Evolutionary conservation across 2,888 invertebrate species (phyloP).

Genomic region (Lissocephala sabroskyi): DNA sequence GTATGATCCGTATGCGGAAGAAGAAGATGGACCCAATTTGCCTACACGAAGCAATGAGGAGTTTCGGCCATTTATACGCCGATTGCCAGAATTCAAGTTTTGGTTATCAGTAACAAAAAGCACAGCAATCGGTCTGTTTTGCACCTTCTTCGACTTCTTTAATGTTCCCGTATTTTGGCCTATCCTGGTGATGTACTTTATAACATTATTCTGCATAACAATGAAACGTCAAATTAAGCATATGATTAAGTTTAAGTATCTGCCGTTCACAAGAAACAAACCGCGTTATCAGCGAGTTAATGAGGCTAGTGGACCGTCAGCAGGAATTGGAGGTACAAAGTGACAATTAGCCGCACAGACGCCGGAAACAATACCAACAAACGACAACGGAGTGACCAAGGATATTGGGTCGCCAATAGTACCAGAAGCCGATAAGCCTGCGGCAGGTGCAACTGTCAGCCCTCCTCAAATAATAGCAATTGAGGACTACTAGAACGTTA

Average conservation of each 20-base stretch:
- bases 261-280: slow-evolving; percentile 99
- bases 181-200: slow-evolving; percentile 99
- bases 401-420: slow-evolving; percentile 34
- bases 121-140: slow-evolving; percentile 88
- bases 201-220: slow-evolving; percentile 97
- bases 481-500: slow-evolving; percentile 57
- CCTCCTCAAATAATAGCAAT: slow-evolving; percentile 71
- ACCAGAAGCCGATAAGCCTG: slow-evolving; percentile 22
- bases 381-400: slow-evolving; percentile 45
- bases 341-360: slow-evolving; percentile 75
- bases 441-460: slow-evolving; percentile 42
- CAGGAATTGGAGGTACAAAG: slow-evolving; percentile 60
- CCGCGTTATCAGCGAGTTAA: slow-evolving; percentile 87
- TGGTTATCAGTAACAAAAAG: slow-evolving; percentile 98
- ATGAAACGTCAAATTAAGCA: slow-evolving; percentile 99
- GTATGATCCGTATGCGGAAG: slow-evolving; percentile 85
- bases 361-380: slow-evolving; percentile 55
- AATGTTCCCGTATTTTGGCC: slow-evolving; percentile 99
- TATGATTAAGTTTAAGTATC: slow-evolving; percentile 99
- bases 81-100: slow-evolving; percentile 99
- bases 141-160: slow-evolving; percentile 97
- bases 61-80: slow-evolving; percentile 96
- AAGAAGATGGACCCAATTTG: slow-evolving; percentile 86
- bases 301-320: slow-evolving; percentile 44
- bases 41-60: slow-evolving; percentile 97